Base-by-base conservation (phyloP, 2,888 invertebrate genomes). In the Caradrina kadenii region DNA sequence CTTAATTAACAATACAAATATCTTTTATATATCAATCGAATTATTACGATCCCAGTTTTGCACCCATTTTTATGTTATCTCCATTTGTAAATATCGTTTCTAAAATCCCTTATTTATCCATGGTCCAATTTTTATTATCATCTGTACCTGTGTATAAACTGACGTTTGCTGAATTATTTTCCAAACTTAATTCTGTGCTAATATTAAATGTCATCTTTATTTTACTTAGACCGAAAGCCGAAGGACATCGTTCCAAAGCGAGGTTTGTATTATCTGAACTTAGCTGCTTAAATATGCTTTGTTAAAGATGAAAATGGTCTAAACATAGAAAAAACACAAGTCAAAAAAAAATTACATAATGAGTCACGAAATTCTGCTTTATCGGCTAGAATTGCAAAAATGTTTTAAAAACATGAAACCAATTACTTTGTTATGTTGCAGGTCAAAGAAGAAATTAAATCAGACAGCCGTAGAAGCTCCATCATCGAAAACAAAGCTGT, bases 381-480 rank as follows among this genome's bases (percentile, higher is more conserved):
- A 1, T 42, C 7, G 17, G 49, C 53, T 69, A 15, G 15, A 42
- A 13, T 17, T 4, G 2, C 6, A 48, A 19, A 15, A 59, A 3
- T 19, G 4, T 59, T 22, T 21, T n/a, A n/a, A n/a, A n/a, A n/a
- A n/a, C n/a, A n/a, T 17, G 7, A 22, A 35, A 50, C 4, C 4
- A n/a, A 13, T 22, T 5, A 63, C 15, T 13, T 39, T 58, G 54
- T 45, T 71, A 72, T 76, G 67, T 52, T 80, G 21, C 79, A 93
- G 93, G 88, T 89, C 72, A 91, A 88, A 65, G 90, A 93, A 79
- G 93, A 94, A 86, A 80, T 82, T 48, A 93, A 90, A 70, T 84
- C 90, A 45, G 94, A 94, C 73, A 96, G 96, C 80, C 89, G 96
- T 71, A 92, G 92, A 76, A 93, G 95, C 84, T 96, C 96, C 15